Conservation (phyloP, 2,797 vertebrate genomes). For the Rachycentron canadum region DNA sequence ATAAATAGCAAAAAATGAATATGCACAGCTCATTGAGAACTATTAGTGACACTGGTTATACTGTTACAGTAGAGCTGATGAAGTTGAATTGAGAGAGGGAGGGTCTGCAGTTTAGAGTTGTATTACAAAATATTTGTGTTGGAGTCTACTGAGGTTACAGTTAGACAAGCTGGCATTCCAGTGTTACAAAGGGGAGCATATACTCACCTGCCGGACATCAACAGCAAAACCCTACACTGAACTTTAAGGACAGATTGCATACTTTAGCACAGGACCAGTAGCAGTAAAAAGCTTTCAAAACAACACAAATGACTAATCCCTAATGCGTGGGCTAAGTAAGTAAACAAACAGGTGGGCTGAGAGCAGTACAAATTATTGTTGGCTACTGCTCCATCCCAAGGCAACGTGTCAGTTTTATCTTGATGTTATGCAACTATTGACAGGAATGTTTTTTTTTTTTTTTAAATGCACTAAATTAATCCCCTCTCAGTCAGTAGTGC, state of each 20-base stretch:
- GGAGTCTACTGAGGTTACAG: slow-evolving; percentile 21
- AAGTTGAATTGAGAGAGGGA: not conserved
- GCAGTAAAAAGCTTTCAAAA: slow-evolving; percentile 76
- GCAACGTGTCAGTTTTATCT: slow-evolving; percentile 78
- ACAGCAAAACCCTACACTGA: slow-evolving; percentile 73
- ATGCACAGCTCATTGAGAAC: not conserved
- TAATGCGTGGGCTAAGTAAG: slow-evolving; percentile 69
- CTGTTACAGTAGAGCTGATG: slow-evolving; percentile 6
- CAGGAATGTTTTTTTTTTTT: slow-evolving; percentile 34
- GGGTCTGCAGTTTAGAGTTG: slow-evolving; percentile 4
- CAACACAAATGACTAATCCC: slow-evolving; percentile 80
- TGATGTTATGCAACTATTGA: slow-evolving; percentile 76
- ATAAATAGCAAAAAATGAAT: slow-evolving; percentile 51
- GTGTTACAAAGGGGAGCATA: slow-evolving; percentile 14
- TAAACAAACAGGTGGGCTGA: slow-evolving; percentile 81
- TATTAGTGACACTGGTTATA: slow-evolving; percentile 6
- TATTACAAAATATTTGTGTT: slow-evolving; percentile 15
- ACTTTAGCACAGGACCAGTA: slow-evolving; percentile 75
- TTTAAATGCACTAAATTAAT: slow-evolving; percentile 44
- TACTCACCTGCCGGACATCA: slow-evolving; percentile 68
- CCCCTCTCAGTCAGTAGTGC: slow-evolving; percentile 45
- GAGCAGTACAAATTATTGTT: slow-evolving; percentile 77
- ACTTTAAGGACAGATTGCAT: slow-evolving; percentile 82
- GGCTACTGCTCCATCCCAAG: slow-evolving; percentile 73
- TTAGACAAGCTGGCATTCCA: slow-evolving; percentile 60